Percentiles rank a stretch among this genome's conserved stretches.
These are phyloP conservation scores for Protonemura montana DNA, from an alignment of 2,888 invertebrate genomes.

Conservation along the genomic window DNA sequence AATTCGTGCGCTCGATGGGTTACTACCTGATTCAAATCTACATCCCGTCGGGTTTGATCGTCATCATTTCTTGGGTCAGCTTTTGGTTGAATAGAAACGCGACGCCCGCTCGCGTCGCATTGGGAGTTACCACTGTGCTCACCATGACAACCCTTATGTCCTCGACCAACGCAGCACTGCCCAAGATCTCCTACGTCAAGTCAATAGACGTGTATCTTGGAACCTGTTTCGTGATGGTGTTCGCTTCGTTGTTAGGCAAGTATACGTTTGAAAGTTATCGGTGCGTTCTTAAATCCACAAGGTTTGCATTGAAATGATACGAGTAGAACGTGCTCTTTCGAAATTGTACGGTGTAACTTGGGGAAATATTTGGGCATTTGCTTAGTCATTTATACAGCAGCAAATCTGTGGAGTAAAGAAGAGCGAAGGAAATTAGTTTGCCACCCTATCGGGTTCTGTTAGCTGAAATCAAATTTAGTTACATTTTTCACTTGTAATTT, in stretches of 20 bases:
- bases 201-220: slow-evolving; percentile 97
- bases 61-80: slow-evolving; percentile 96
- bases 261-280: slow-evolving; percentile 47
- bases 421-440: neutral
- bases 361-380: neutral
- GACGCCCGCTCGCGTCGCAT: slow-evolving; percentile 90
- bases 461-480: neutral
- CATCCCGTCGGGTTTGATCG: slow-evolving; percentile 96
- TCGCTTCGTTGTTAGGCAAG: slow-evolving; percentile 94
- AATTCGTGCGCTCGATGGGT: slow-evolving; percentile 97
- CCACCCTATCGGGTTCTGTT: neutral
- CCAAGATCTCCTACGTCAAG: slow-evolving; percentile 97
- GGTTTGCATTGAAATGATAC: neutral
- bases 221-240: slow-evolving; percentile 99
- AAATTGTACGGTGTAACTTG: neutral
- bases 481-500: neutral
- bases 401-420: neutral
- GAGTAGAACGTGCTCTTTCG: neutral
- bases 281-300: neutral
- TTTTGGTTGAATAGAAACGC: slow-evolving; percentile 97
- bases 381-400: neutral
- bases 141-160: slow-evolving; percentile 99
- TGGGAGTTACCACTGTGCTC: slow-evolving; percentile 94
- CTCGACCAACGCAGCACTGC: slow-evolving; percentile 94
- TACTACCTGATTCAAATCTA: slow-evolving; percentile 99